A percentile compares a stretch with the other conserved stretches of the same genome.
phyloP scores from a whole-genome alignment of 2,113 vertebrate species.

The Tonatia bakeri region DNA sequence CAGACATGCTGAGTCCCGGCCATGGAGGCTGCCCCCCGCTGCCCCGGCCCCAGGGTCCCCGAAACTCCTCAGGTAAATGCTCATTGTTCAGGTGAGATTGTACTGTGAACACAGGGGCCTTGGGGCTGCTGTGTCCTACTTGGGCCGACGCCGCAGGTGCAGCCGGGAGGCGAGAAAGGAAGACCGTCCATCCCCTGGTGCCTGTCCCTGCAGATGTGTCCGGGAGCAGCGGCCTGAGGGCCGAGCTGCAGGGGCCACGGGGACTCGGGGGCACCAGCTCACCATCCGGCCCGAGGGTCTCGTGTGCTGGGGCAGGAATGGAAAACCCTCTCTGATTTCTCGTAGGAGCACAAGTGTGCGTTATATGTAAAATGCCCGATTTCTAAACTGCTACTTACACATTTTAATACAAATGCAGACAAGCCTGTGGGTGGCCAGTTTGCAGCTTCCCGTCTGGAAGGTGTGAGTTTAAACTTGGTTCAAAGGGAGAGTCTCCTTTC shows the following conservation, averaged over 20 bases:
- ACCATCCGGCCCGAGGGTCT: rapidly evolving
- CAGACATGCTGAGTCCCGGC: neutral
- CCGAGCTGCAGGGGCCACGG: no score
- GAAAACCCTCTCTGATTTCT: neutral
- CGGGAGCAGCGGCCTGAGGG: no score
- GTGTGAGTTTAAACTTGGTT: neutral
- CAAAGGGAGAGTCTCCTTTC: neutral
- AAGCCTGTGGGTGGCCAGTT: neutral
- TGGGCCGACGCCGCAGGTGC: rapidly evolving
- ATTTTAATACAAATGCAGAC: no score
- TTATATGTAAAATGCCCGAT: neutral
- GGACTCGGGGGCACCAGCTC: no score
- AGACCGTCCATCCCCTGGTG: neutral
- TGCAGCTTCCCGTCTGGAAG: rapidly evolving
- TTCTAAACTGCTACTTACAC: neutral
- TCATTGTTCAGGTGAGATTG: neutral
- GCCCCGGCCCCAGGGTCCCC: rapidly evolving
- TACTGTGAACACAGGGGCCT: neutral
- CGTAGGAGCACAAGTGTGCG: rapidly evolving
- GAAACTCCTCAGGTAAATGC: neutral
- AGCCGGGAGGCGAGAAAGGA: neutral
- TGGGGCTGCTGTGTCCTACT: neutral
- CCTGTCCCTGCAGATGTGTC: neutral
- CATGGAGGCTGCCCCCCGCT: rapidly evolving
- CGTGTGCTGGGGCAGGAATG: rapidly evolving